phyloP scores from a whole-genome alignment of 2,113 vertebrate species.

The Notothenia rossii region DNA sequence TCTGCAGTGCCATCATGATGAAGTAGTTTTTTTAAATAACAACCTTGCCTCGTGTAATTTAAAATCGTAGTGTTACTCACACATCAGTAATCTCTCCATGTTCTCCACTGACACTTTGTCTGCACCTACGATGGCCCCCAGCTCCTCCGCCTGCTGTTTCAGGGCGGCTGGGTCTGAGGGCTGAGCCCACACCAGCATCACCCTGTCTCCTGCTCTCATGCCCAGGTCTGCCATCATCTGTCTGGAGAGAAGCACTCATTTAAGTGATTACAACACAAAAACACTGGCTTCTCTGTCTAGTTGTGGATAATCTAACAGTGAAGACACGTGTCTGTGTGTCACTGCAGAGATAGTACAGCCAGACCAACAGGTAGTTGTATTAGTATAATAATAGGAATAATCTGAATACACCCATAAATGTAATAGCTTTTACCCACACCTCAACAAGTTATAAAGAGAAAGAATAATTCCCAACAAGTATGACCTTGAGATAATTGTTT shows the following conservation, averaged over 20 bases:
- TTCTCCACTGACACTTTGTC: conserved; percentile 88
- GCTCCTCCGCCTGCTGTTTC: conserved; percentile 82
- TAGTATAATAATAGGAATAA: neutral
- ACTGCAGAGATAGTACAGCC: neutral
- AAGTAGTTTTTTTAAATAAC: neutral
- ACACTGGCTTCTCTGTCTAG: neutral
- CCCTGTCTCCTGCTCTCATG: conserved; percentile 83
- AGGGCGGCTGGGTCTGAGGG: conserved; percentile 77
- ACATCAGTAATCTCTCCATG: conserved; percentile 84
- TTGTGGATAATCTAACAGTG: neutral
- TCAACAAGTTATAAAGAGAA: too few species aligned
- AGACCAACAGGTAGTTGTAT: too few species aligned
- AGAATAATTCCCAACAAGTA: neutral
- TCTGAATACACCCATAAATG: neutral
- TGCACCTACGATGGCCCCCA: conserved; percentile 81
- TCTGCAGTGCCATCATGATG: too few species aligned
- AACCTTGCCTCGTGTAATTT: neutral
- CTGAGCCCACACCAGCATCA: conserved; percentile 89
- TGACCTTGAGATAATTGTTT: neutral
- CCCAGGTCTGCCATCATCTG: conserved; percentile 86
- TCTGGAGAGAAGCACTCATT: conserved; percentile 19
- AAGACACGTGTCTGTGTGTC: neutral
- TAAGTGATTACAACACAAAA: neutral
- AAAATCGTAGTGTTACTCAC: conserved; percentile 79
- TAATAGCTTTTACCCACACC: neutral